phyloP scores from a whole-genome alignment of 2,113 vertebrate genomes.

The Phocoena sinus region DNA sequence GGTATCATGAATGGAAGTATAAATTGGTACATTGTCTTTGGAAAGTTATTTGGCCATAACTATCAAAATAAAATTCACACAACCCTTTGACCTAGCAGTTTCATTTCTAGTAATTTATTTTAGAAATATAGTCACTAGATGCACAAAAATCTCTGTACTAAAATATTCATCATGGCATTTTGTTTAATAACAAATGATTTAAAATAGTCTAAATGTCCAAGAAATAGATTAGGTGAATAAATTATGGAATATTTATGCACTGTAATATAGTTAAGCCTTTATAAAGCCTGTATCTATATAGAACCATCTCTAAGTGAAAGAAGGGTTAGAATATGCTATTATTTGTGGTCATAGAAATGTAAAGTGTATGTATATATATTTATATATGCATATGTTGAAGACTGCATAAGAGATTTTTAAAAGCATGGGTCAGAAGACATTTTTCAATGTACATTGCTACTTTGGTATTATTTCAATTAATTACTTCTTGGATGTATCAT shows the following conservation, averaged over 20 bases:
- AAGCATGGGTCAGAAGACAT: background rate
- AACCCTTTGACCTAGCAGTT: background rate
- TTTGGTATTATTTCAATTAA: background rate
- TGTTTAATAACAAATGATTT: conserved; percentile 10
- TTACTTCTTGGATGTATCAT: background rate
- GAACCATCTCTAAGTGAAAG: background rate
- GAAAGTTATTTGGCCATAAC: background rate
- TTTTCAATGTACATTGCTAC: background rate
- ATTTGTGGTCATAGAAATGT: background rate
- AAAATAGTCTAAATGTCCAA: background rate
- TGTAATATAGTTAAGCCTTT: background rate
- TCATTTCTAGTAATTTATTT: background rate
- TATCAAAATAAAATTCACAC: background rate
- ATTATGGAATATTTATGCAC: background rate
- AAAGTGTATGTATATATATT: background rate
- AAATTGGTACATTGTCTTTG: conserved; percentile 4
- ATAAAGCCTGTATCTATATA: background rate
- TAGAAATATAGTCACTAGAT: background rate
- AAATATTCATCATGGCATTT: background rate
- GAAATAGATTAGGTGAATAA: background rate
- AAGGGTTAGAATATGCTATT: background rate
- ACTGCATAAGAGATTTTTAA: background rate
- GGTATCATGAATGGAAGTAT: background rate
- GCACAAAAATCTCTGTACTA: background rate
- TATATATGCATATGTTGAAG: background rate